Percentiles rank a stretch among this genome's conserved stretches.
These are phyloP conservation scores for Gracilinanus agilis DNA, from an alignment of 2,113 vertebrate genomes.

Conservation along the genomic window DNA sequence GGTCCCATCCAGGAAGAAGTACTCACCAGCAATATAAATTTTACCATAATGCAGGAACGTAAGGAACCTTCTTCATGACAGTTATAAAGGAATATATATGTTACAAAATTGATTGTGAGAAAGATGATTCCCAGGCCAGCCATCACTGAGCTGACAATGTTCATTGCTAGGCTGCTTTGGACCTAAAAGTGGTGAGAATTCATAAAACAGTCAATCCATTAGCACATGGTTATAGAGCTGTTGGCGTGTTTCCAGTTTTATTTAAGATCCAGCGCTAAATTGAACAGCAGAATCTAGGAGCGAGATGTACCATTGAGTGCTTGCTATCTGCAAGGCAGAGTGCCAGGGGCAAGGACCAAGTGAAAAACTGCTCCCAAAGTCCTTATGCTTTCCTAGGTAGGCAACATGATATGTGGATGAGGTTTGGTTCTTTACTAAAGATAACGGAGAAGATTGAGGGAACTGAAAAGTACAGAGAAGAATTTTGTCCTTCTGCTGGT, in stretches of 20 bases:
- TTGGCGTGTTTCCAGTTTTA: background rate
- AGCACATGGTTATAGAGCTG: background rate
- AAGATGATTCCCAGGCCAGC: background rate
- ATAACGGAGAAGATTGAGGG: background rate
- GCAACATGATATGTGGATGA: background rate
- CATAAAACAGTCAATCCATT: background rate
- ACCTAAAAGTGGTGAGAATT: constrained; percentile 9
- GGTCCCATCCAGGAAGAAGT: background rate
- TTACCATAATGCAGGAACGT: rapidly evolving
- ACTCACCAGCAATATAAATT: background rate
- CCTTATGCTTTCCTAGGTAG: background rate
- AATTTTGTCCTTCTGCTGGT: background rate
- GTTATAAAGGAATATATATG: no score
- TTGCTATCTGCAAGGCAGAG: background rate
- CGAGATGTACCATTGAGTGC: no score
- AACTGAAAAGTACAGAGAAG: background rate
- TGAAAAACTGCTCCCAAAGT: background rate
- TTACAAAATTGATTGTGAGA: background rate
- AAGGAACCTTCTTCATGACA: background rate
- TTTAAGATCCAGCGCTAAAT: background rate
- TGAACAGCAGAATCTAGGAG: background rate
- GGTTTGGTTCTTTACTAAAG: background rate
- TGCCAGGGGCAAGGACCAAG: no score
- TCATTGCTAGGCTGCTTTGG: constrained; percentile 4
- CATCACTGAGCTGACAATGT: background rate